Evolutionary conservation across 2,113 vertebrate genomes (phyloP).

Genomic region (Perca schrenkii): DNA sequence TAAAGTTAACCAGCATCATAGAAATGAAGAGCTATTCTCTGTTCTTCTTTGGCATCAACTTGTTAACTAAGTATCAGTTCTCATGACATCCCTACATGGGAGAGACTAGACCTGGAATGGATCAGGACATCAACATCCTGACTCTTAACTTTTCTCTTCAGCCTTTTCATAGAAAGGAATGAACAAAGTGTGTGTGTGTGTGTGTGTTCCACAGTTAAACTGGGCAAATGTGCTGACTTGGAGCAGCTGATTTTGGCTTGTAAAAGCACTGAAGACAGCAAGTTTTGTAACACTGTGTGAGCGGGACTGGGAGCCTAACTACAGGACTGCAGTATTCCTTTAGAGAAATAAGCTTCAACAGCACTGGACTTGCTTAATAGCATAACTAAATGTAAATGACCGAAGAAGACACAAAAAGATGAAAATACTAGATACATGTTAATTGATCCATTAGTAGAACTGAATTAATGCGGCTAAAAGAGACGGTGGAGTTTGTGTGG

Average conservation of each 20-base stretch:
- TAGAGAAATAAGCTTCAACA: slow-evolving; percentile 2
- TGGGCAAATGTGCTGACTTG: slow-evolving; percentile 34
- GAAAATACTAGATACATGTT: too few relatives aligned
- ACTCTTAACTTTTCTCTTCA: background rate
- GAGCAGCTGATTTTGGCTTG: slow-evolving; percentile 42
- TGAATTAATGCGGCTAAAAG: too few relatives aligned
- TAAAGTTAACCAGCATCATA: too few relatives aligned
- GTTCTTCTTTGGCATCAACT: too few relatives aligned
- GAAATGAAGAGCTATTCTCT: too few relatives aligned
- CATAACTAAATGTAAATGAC: background rate
- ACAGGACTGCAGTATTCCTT: slow-evolving; percentile 52
- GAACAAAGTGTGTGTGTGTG: slow-evolving; percentile 6
- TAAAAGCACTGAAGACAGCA: slow-evolving; percentile 52
- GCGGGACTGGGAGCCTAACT: slow-evolving; percentile 41
- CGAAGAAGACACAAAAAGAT: too few relatives aligned
- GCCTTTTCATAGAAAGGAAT: slow-evolving; percentile 21
- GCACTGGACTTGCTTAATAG: background rate
- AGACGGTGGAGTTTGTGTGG: too few relatives aligned
- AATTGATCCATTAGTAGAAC: too few relatives aligned
- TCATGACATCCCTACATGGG: background rate
- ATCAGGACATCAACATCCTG: background rate
- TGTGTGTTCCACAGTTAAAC: slow-evolving; percentile 22
- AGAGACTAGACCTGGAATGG: background rate
- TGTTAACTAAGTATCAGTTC: too few relatives aligned
- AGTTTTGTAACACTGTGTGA: slow-evolving; percentile 52